A percentile compares a stretch with the other conserved stretches of the same genome.
Evolutionary conservation across 2,797 vertebrate genomes (phyloP).

Genomic region (Ibycter americanus): DNA sequence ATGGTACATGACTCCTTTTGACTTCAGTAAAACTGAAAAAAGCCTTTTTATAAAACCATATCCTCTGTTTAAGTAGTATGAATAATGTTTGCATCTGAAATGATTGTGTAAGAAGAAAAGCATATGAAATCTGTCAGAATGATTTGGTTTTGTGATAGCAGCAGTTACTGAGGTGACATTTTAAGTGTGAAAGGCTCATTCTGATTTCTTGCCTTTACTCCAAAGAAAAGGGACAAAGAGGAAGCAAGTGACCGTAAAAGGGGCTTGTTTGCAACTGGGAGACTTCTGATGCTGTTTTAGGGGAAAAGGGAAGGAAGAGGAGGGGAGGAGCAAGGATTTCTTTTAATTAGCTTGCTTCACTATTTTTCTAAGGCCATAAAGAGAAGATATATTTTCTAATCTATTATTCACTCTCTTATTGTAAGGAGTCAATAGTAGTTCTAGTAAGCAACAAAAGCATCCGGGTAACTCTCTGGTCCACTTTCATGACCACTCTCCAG

Average conservation of each 20-base stretch:
- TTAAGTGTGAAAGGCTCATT: not conserved
- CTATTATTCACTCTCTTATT: not conserved
- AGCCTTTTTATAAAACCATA: not conserved
- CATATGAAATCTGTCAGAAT: not conserved
- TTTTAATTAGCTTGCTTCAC: not conserved
- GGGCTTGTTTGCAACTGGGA: not conserved
- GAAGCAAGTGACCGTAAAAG: not conserved
- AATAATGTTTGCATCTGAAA: not conserved
- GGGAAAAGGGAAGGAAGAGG: not conserved
- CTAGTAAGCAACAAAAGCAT: not conserved
- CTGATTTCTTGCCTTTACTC: not conserved
- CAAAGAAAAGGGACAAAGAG: not conserved
- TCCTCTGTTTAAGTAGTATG: not conserved
- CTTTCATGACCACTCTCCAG: not conserved
- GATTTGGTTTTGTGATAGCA: not conserved
- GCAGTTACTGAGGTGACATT: not conserved
- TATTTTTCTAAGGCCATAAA: not conserved
- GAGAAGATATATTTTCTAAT: not conserved
- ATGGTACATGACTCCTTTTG: not conserved
- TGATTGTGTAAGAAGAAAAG: not conserved
- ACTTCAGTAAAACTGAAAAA: not conserved
- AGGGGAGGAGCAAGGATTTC: not conserved
- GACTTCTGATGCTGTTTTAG: not conserved
- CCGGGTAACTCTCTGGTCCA: not conserved
- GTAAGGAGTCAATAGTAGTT: not conserved